A percentile compares a stretch with the other conserved stretches of the same genome.
Conservation (phyloP, 2,888 invertebrate genomes). For the Himalopsyche japonica region DNA sequence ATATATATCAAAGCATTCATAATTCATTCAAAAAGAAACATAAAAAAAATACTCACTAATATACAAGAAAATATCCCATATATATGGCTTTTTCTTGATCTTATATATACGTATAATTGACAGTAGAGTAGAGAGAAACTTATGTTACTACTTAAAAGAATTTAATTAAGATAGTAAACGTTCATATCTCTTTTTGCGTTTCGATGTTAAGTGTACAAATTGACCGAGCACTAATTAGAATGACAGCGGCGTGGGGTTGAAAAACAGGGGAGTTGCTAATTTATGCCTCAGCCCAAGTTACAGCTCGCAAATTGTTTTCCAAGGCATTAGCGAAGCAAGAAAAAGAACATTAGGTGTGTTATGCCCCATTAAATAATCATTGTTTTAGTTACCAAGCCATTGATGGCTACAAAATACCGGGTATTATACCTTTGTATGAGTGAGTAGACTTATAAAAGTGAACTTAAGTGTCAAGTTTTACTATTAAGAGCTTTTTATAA, state of each 20-base stretch:
- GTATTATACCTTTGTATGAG: not conserved
- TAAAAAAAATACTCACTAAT: too few species aligned
- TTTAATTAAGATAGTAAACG: not conserved
- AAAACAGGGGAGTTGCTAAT: not conserved
- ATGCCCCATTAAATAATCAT: not conserved
- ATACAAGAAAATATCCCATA: too few species aligned
- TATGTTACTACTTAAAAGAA: not conserved
- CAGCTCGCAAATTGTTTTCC: not conserved
- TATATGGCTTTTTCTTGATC: too few species aligned
- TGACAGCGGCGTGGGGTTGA: not conserved
- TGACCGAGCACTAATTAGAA: not conserved
- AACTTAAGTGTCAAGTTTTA: too few species aligned
- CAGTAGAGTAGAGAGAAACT: too few species aligned
- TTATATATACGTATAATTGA: too few species aligned
- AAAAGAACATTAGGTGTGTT: not conserved
- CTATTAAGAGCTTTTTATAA: too few species aligned
- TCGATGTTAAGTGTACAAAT: not conserved
- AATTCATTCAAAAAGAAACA: too few species aligned
- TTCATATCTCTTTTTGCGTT: not conserved
- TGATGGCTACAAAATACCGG: not conserved
- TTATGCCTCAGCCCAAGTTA: not conserved
- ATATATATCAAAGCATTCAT: too few species aligned
- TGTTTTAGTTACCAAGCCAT: not conserved
- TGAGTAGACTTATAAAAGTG: too few species aligned
- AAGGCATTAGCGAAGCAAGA: not conserved